These are phyloP conservation scores for Mallotus villosus DNA, from an alignment of 2,797 vertebrate species.

Conservation along the genomic window DNA sequence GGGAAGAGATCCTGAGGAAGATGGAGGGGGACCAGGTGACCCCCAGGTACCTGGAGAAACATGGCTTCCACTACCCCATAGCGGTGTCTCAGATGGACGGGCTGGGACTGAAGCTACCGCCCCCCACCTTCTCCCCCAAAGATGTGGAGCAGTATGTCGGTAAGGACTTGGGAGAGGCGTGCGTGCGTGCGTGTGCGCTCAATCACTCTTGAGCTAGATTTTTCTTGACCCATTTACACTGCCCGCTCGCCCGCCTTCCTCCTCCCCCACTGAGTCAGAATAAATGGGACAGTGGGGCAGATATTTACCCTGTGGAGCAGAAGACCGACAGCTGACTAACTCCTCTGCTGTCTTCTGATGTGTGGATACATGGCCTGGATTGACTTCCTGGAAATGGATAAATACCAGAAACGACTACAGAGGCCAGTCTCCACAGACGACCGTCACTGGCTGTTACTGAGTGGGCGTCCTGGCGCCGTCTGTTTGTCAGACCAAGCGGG, in stretches of 20 bases:
- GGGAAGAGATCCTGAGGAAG: slow-evolving; percentile 87
- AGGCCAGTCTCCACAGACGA: slow-evolving; percentile 37
- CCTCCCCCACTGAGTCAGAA: background rate
- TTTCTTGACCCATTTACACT: background rate
- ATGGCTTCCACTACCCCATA: slow-evolving; percentile 92
- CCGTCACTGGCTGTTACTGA: slow-evolving; percentile 36
- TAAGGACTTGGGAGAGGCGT: slow-evolving; percentile 66
- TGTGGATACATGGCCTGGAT: background rate
- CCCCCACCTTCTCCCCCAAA: slow-evolving; percentile 85
- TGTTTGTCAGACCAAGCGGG: slow-evolving; percentile 56
- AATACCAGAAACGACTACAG: slow-evolving; percentile 47
- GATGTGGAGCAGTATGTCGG: slow-evolving; percentile 97
- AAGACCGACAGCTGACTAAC: background rate
- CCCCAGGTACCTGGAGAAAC: slow-evolving; percentile 90
- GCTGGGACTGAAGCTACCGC: slow-evolving; percentile 90
- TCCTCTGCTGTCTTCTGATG: no score
- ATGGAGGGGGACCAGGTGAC: slow-evolving; percentile 94
- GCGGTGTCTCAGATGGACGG: slow-evolving; percentile 87
- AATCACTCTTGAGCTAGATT: background rate
- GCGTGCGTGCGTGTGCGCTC: background rate
- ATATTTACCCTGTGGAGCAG: background rate
- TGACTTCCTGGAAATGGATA: background rate
- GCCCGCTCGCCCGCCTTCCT: no score
- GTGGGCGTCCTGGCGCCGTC: slow-evolving; percentile 50
- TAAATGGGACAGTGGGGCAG: slow-evolving; percentile 15